These are phyloP conservation scores for Scalopus aquaticus DNA, from an alignment of 2,113 vertebrate genomes.

Conservation along the genomic window DNA sequence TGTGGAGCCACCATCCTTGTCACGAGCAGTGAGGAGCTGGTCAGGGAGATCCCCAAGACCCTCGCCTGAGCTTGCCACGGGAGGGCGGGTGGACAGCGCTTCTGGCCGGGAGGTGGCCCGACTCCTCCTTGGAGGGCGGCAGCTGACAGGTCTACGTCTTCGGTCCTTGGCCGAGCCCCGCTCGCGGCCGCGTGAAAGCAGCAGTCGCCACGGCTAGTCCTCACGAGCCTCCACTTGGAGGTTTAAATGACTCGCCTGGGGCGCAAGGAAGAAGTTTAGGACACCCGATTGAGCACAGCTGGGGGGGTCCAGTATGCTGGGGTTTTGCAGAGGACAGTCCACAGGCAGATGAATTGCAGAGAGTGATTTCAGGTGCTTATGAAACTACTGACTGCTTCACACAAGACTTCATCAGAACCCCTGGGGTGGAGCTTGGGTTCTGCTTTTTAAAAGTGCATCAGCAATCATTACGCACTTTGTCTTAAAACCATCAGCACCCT, in stretches of 20 bases:
- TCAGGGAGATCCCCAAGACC: background rate
- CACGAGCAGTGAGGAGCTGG: too few species aligned
- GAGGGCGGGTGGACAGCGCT: background rate
- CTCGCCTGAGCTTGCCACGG: background rate
- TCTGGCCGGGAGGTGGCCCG: background rate
- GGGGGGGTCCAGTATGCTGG: background rate
- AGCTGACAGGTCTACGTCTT: background rate
- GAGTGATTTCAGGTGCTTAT: background rate
- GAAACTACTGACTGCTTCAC: background rate
- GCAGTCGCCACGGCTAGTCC: too few species aligned
- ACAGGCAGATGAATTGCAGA: background rate
- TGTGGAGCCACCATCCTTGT: background rate
- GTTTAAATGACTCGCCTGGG: background rate
- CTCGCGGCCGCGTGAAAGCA: too few species aligned
- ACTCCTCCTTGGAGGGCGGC: background rate
- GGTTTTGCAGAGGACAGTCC: background rate
- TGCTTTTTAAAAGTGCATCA: background rate
- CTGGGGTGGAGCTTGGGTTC: too few species aligned
- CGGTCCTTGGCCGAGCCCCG: too few species aligned
- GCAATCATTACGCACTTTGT: background rate
- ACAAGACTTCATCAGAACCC: too few species aligned
- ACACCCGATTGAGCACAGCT: background rate
- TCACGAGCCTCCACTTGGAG: background rate
- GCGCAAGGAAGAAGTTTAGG: background rate
- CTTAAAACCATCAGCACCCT: background rate